A percentile compares a stretch with the other conserved stretches of the same genome.
phyloP scores from a whole-genome alignment of 30 jellyfish, hydroid and myxozoan genomes.

The Hydra vulgaris region DNA sequence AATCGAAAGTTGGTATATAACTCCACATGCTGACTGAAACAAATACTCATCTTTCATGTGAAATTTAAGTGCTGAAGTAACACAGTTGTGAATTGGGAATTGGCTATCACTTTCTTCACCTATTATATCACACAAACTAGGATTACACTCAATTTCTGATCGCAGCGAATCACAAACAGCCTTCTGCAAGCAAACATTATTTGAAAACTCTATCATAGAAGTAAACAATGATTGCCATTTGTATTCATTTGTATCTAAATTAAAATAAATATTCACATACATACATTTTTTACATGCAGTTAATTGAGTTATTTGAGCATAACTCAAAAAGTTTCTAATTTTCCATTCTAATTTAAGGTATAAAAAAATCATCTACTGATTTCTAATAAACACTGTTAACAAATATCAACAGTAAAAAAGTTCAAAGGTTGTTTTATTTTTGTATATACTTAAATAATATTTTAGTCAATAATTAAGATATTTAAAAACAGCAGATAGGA shows the following conservation, averaged over 20 bases:
- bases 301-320: too few relatives aligned
- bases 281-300: too few relatives aligned
- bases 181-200: conserved; percentile 60
- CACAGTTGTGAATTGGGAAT: conserved; percentile 57
- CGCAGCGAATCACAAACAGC: conserved; percentile 62
- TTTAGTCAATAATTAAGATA: too few relatives aligned
- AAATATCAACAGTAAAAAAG: too few relatives aligned
- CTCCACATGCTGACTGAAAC: conserved; percentile 72
- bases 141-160: conserved; percentile 34
- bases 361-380: too few relatives aligned
- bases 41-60: conserved; percentile 54
- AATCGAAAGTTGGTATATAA: conserved; percentile 50
- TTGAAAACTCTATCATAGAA: conserved; percentile 50
- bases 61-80: conserved; percentile 57
- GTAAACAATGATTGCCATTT: conserved; percentile 37
- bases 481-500: too few relatives aligned
- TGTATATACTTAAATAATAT: too few relatives aligned
- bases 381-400: too few relatives aligned
- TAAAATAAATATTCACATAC: background rate
- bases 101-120: conserved; percentile 69
- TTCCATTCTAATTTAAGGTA: too few relatives aligned
- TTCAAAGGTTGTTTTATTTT: too few relatives aligned
- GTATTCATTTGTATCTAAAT: conserved; percentile 37
- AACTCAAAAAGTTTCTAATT: too few relatives aligned
- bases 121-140: conserved; percentile 28